Evolutionary conservation across 2,113 vertebrate species (phyloP), one percentile per base, ranked within the genome.

Genomic region (Setophaga coronata): DNA sequence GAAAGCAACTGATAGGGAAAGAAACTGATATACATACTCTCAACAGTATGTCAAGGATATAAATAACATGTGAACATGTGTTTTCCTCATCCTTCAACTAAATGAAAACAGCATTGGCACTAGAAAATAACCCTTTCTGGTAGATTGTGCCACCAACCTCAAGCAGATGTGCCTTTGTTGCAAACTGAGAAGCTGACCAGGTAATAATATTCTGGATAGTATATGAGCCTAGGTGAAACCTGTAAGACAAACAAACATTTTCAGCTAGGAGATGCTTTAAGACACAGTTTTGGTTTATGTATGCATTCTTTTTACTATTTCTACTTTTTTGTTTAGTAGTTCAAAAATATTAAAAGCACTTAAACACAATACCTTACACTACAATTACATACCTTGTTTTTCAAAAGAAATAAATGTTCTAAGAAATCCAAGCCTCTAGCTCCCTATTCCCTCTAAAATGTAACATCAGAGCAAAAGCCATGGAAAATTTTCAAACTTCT

Each of bases 171-270:
- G 94, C 82, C 96, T 99, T 97, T 33, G 99, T 99, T 86, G 99
- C 98, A 96, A 99, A 99, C 77, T 99, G 98, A 83, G 97, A 98
- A 92, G 99, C 99, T 66, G 98, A 97, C 34, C 97, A 98, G 65
- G 97, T 98, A 91, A 99, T 80, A 84, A 99, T 98, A 95, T 87
- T 97, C 96, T 99, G 99, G 47, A 99, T 97, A 80, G 98, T 96
- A 79, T 98, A 99, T 31, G 99, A 99, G 67, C 99, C 99, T 57
- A 98, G 76, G 58, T 98, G 98, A 95, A 99, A 99, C 95, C 99
- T 99, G 82, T 80, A 96, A 93, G 80, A 66, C 28, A 93, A 87
- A 79, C 34, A 93, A 74, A 23, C 38, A 58, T 34, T 65, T 76
- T 83, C 60, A 90, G 45, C 31, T 51, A 57, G 28, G 6, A 64